These are phyloP conservation scores for Hesperophylax magnus DNA, from an alignment of 1,140 invertebrate species.

Conservation along the genomic window DNA sequence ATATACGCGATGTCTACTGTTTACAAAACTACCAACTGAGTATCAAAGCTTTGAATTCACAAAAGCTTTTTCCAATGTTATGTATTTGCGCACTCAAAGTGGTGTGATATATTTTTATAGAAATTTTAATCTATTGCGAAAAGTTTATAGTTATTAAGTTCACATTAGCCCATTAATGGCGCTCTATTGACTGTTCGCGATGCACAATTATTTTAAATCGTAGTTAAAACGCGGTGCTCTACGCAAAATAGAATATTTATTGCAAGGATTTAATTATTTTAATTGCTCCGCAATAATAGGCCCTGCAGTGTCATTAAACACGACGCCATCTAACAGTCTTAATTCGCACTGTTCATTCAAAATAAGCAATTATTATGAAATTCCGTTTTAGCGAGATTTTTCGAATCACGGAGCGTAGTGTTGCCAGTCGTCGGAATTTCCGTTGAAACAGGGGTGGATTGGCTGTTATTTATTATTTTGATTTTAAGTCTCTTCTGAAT, in stretches of 20 bases:
- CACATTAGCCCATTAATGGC: not conserved
- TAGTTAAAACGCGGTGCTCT: not conserved
- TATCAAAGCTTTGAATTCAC: no score
- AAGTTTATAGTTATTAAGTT: not conserved
- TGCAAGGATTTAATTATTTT: not conserved
- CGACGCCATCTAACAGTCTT: not conserved
- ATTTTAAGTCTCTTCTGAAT: no score
- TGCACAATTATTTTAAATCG: constrained; percentile 12
- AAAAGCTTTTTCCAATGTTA: no score
- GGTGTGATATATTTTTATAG: no score
- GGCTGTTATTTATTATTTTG: no score
- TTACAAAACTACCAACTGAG: no score
- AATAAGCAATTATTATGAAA: constrained; percentile 46
- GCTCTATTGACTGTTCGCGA: not conserved
- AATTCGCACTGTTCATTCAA: constrained; percentile 27
- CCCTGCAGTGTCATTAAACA: constrained; percentile 18
- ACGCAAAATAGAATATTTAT: not conserved
- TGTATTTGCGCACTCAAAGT: no score
- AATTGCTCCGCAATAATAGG: constrained; percentile 19
- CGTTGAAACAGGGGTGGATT: not conserved
- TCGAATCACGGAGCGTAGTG: constrained; percentile 27
- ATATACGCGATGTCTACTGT: no score
- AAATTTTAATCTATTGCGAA: no score
- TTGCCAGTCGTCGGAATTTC: constrained; percentile 5
- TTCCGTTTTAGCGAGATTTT: constrained; percentile 34